phyloP scores from a whole-genome alignment of 2,797 vertebrate genomes.

The Acipenser oxyrinchus region DNA sequence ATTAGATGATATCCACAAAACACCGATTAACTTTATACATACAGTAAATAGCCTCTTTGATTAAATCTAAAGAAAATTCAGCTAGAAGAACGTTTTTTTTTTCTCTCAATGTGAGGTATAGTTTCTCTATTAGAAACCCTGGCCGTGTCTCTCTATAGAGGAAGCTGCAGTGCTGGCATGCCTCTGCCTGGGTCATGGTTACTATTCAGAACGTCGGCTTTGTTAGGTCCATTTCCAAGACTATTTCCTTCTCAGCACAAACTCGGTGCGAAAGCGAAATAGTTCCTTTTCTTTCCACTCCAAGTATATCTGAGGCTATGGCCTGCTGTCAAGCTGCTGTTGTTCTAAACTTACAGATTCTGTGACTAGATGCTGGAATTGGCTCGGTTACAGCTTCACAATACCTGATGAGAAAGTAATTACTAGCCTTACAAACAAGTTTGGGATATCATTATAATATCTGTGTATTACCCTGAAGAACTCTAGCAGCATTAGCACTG shows the following conservation, averaged over 20 bases:
- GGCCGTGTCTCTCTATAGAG: constrained; percentile 31
- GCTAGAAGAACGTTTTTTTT: background rate
- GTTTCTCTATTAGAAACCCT: constrained; percentile 9
- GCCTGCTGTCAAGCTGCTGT: too few species aligned
- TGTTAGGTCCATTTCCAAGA: constrained; percentile 44
- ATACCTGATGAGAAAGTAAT: too few species aligned
- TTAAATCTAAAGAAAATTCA: too few species aligned
- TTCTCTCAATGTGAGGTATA: background rate
- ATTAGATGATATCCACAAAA: too few species aligned
- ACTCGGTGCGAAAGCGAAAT: constrained; percentile 41
- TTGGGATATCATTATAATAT: too few species aligned
- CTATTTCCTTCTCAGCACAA: constrained; percentile 27
- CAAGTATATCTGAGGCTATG: background rate
- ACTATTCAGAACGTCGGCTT: constrained; percentile 53
- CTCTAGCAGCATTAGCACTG: too few species aligned
- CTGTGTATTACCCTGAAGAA: too few species aligned
- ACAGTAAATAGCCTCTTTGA: too few species aligned
- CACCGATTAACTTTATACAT: too few species aligned
- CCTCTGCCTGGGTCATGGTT: constrained; percentile 54
- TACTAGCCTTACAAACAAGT: too few species aligned
- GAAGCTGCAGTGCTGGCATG: constrained; percentile 43
- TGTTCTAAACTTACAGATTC: constrained; percentile 2
- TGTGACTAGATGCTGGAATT: too few species aligned
- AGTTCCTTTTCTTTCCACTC: background rate
- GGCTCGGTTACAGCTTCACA: too few species aligned